Evolutionary conservation across 2,797 vertebrate genomes (phyloP), one percentile per base, ranked within the genome.

Genomic region (Lepilemur ruficaudatus): DNA sequence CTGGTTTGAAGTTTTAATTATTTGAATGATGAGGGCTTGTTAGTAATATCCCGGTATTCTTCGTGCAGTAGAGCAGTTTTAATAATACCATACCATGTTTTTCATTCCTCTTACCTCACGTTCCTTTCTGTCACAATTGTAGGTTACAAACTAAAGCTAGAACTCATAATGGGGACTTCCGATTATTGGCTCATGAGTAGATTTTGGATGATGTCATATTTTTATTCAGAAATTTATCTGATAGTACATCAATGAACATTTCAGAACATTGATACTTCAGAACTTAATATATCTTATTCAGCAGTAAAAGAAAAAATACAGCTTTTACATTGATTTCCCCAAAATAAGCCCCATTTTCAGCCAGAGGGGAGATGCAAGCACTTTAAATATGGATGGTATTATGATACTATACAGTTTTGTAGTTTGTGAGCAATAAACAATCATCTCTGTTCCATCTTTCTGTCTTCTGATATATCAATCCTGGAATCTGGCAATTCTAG

Each of bases 51-150:
- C 41, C 22, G 52, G 12, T 80, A 48, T 91, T 92, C 41, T 92
- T 81, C 72, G 70, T 22, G 20, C n/a, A 75, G 50, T n/a, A 91
- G 88, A 82, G 10, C 12, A 88, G 63, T 92, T 96, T 96, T 75
- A 92, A 72, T 95, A 94, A 83, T 78, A 81, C 32, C 57, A 23
- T 72, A 41, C 30, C 22, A 41, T 93, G 17, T 87, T 93, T 94
- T 94, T 83, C 48, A 95, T 91, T 55, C 30, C 65, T 93, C 35
- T 94, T 67, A 78, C 69, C 25, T 83, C 38, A 91, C 25, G 8
- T 86, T 91, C n/a, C 65, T 90, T 96, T 96, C 81, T 96, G 13
- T 95, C 50, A 92, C 52, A 90, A 84, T 81, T 84, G 93, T 94
- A 94, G 73, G 32, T 81, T 91, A 73, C 59, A 87, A 30, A 88